Percentiles rank a stretch among this genome's conserved stretches.
These are phyloP conservation scores for Callaeas wilsoni DNA, from an alignment of 2,113 vertebrate genomes.

Conservation along the genomic window DNA sequence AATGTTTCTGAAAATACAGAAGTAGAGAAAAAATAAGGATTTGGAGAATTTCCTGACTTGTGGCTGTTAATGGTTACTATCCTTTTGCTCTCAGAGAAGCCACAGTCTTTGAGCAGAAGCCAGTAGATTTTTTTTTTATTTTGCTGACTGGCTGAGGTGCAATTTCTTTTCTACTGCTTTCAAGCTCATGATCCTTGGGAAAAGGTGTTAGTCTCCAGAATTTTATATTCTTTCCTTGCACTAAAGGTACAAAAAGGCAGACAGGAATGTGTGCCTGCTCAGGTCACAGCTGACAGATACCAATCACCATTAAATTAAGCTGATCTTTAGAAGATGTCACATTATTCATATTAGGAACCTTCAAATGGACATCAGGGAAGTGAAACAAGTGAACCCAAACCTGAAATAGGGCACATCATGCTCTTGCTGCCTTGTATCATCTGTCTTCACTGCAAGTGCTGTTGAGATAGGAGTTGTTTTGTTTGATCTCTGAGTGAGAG, in stretches of 20 bases:
- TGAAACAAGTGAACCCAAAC: slow-evolving; percentile 35
- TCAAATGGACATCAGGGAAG: neutral
- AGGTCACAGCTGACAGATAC: neutral
- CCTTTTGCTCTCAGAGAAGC: neutral
- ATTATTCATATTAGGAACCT: neutral
- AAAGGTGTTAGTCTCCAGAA: neutral
- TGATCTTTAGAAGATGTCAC: neutral
- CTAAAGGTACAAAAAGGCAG: neutral
- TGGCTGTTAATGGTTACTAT: too few species aligned
- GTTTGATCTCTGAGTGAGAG: neutral
- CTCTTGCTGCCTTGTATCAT: neutral
- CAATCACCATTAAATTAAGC: neutral
- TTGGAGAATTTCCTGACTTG: neutral
- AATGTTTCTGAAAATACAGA: slow-evolving; percentile 70
- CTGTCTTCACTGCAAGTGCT: neutral
- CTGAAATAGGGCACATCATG: slow-evolving; percentile 77
- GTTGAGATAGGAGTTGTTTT: neutral
- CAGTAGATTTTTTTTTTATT: neutral
- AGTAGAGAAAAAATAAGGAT: neutral
- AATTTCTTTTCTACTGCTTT: neutral
- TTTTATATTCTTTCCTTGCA: neutral
- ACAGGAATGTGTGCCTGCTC: neutral
- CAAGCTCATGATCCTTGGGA: neutral
- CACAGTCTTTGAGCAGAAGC: neutral
- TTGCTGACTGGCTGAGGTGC: neutral